Conservation (phyloP, 1,140 invertebrate genomes). For the Formica exsecta region DNA sequence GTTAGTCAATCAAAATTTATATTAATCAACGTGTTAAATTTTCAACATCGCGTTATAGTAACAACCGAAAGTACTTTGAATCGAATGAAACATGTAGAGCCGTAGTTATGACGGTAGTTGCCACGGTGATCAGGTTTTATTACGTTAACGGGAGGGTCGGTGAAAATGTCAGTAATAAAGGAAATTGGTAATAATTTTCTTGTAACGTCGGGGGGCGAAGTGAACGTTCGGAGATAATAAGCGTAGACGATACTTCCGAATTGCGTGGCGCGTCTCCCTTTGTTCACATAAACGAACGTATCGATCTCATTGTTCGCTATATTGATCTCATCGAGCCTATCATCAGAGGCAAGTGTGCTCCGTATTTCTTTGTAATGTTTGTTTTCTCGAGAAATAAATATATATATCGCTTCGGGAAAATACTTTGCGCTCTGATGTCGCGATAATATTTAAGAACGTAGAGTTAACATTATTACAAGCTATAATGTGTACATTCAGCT, state of each 20-base stretch:
- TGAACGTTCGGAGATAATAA: conserved; percentile 38
- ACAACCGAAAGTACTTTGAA: neutral
- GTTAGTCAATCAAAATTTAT: neutral
- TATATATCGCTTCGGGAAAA: neutral
- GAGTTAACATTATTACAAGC: conserved; percentile 39
- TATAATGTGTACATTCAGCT: neutral
- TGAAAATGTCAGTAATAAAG: conserved; percentile 47
- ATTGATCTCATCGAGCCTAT: conserved; percentile 12
- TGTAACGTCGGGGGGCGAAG: conserved; percentile 23
- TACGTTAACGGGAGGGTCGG: neutral
- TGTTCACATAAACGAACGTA: neutral
- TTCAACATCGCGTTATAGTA: neutral
- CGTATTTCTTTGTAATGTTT: neutral
- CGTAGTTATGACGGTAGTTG: conserved; percentile 39
- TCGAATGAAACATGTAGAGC: conserved; percentile 24
- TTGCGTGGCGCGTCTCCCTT: conserved; percentile 36
- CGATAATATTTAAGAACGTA: conserved; percentile 21
- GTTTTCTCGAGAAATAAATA: neutral
- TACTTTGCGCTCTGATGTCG: neutral
- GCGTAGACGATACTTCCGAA: conserved; percentile 40
- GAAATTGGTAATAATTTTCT: conserved; percentile 60
- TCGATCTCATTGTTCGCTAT: neutral
- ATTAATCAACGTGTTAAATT: neutral
- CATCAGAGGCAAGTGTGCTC: neutral
- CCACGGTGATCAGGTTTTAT: conserved; percentile 42